Percentiles rank a stretch among this genome's conserved stretches.
These are phyloP conservation scores for Cyclopterus lumpus DNA, from an alignment of 2,797 vertebrate species.

Conservation along the genomic window DNA sequence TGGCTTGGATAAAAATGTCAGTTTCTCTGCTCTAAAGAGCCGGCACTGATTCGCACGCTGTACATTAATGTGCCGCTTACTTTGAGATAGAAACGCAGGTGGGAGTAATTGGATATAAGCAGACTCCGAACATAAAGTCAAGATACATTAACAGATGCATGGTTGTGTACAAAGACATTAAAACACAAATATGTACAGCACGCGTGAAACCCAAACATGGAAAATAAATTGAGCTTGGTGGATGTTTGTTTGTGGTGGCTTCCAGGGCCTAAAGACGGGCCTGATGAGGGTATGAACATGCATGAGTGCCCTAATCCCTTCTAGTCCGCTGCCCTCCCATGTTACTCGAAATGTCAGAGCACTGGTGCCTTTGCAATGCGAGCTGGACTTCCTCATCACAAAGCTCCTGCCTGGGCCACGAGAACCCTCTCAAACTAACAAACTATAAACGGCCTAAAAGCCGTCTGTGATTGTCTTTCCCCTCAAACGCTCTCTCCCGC, in stretches of 20 bases:
- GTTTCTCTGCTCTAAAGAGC: constrained; percentile 17
- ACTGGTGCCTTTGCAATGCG: constrained; percentile 43
- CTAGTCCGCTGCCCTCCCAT: constrained; percentile 35
- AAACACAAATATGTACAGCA: constrained; percentile 2
- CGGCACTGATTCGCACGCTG: constrained; percentile 9
- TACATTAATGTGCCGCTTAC: constrained; percentile 23
- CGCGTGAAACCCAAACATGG: constrained; percentile 7
- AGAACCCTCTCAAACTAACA: constrained; percentile 18
- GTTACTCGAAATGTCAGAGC: constrained; percentile 62
- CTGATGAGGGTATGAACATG: constrained; percentile 54
- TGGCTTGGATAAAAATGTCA: constrained; percentile 6
- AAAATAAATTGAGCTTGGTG: constrained; percentile 20
- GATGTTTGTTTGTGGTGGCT: constrained; percentile 55
- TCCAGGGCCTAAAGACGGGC: constrained; percentile 27
- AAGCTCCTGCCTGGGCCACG: constrained; percentile 8
- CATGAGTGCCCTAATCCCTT: constrained; percentile 48
- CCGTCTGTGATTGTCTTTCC: constrained; percentile 11
- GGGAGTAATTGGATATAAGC: constrained; percentile 23
- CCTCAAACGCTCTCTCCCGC: constrained; percentile 8
- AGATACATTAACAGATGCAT: constrained; percentile 3
- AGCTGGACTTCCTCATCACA: constrained; percentile 36
- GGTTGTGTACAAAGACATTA: not conserved
- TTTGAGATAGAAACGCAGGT: constrained; percentile 11
- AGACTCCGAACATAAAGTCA: constrained; percentile 5
- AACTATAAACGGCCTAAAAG: constrained; percentile 32